Conservation (phyloP, 2,888 invertebrate genomes). For the Octodonta nipae region DNA sequence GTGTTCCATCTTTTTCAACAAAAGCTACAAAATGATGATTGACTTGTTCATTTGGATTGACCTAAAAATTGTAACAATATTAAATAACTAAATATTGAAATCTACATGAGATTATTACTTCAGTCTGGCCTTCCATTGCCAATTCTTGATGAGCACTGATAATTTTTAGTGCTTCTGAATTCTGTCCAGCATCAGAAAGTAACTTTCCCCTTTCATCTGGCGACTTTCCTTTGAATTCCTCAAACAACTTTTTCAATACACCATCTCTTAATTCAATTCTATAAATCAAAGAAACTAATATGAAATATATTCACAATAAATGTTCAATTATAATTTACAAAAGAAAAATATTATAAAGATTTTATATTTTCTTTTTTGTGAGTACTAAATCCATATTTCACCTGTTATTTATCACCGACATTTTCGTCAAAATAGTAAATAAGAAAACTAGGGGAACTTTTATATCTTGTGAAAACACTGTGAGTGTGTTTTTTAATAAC, state of each 20-base stretch:
- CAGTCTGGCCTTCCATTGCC: slow-evolving; percentile 85
- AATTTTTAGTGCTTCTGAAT: slow-evolving; percentile 46
- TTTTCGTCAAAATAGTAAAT: too few species aligned
- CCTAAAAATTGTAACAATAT: slow-evolving; percentile 14
- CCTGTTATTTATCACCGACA: too few species aligned
- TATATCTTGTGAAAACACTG: too few species aligned
- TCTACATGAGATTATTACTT: slow-evolving; percentile 33
- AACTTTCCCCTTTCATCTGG: slow-evolving; percentile 63
- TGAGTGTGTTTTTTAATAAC: too few species aligned
- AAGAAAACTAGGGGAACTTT: too few species aligned
- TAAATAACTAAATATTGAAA: neutral
- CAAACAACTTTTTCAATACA: slow-evolving; percentile 62
- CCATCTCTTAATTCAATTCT: slow-evolving; percentile 47
- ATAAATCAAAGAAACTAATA: neutral
- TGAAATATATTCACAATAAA: too few species aligned
- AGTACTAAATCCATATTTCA: too few species aligned
- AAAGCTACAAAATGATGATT: slow-evolving; percentile 86
- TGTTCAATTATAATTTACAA: too few species aligned
- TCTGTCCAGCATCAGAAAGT: slow-evolving; percentile 46
- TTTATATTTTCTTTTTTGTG: too few species aligned
- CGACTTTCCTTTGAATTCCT: slow-evolving; percentile 50
- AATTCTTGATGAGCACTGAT: slow-evolving; percentile 70
- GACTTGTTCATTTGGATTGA: slow-evolving; percentile 58
- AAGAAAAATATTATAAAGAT: too few species aligned
- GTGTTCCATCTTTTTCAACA: slow-evolving; percentile 61